Percentiles rank a stretch among this genome's conserved stretches.
phyloP scores from a whole-genome alignment of 2,888 invertebrate genomes.

The Torymus aiolomorphi region DNA sequence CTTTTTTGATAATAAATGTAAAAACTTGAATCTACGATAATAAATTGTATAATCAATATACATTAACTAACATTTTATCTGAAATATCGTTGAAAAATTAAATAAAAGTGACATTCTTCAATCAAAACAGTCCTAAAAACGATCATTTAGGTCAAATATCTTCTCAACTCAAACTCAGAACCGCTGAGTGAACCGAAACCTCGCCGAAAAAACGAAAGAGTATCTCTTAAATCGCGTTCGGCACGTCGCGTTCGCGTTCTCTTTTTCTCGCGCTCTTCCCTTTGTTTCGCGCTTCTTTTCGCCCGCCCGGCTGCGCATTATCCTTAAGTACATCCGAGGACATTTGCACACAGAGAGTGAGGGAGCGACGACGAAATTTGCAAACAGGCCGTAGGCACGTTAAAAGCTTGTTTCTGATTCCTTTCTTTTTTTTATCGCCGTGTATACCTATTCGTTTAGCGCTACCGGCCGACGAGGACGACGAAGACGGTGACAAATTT shows the following conservation, averaged over 20 bases:
- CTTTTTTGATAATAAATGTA: no score
- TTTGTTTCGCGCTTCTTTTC: background rate
- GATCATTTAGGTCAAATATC: no score
- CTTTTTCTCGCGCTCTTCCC: background rate
- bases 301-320: background rate
- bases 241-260: background rate
- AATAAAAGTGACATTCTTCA: no score
- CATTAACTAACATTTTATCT: no score
- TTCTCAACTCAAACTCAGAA: no score
- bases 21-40: no score
- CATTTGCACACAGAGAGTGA: conserved; percentile 18
- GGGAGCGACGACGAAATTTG: conserved; percentile 19
- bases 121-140: no score
- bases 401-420: conserved; percentile 32
- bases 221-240: background rate
- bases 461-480: background rate
- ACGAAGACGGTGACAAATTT: no score
- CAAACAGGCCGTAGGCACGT: conserved; percentile 36
- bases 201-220: no score
- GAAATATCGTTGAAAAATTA: no score
- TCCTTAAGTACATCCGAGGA: conserved; percentile 18
- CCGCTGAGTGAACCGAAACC: no score
- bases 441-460: background rate
- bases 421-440: background rate
- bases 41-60: no score